Base-by-base conservation (phyloP, 2,113 vertebrate species). In the Meleagris gallopavo region DNA sequence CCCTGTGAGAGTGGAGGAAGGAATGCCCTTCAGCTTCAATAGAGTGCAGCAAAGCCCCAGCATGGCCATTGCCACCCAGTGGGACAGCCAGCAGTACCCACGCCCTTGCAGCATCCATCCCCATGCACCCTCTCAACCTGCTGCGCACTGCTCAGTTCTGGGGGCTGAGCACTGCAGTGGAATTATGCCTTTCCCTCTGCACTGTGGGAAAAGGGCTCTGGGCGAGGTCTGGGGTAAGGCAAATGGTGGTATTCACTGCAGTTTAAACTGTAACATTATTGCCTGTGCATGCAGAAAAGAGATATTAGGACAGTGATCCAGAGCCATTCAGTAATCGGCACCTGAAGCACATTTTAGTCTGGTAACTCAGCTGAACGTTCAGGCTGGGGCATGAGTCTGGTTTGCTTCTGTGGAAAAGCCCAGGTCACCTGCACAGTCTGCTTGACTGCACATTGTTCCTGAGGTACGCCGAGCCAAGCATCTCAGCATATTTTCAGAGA, bases 81-180 rank as follows among this genome's bases (percentile, higher is more conserved):
- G 18, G 55, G 77, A 32, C 70, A 48, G 52, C 45, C 78, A 71
- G 65, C 4, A 2, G n/a, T 58, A 54, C 75, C 45, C 34, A 15
- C 46, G 27, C 17, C 12, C 15, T 5, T 5, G 5, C 0, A 0
- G 70, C 18, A 66, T 57, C 8, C 9, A 2, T 76, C 43, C 17
- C 25, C 7, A 0, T 6, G 15, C 17, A 40, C 69, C 54, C 5
- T 1, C 29, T 64, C 0, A 0, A 10, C 38, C n/a, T n/a, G 41
- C 60, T 7, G 1, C n/a, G 6, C 6, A 2, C 34, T 74, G 48
- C 36, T 43, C 45, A 5, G 40, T 46, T 71, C n/a, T 8, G 8
- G 66, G 43, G 15, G 32, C n/a, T 27, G 24, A 50, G 17, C 13
- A 10, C 45, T 17, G 36, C 10, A 17, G 10, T 21, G 58, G 36